These are phyloP conservation scores for Aquila chrysaetos DNA, from an alignment of 2,797 vertebrate species.

Conservation along the genomic window DNA sequence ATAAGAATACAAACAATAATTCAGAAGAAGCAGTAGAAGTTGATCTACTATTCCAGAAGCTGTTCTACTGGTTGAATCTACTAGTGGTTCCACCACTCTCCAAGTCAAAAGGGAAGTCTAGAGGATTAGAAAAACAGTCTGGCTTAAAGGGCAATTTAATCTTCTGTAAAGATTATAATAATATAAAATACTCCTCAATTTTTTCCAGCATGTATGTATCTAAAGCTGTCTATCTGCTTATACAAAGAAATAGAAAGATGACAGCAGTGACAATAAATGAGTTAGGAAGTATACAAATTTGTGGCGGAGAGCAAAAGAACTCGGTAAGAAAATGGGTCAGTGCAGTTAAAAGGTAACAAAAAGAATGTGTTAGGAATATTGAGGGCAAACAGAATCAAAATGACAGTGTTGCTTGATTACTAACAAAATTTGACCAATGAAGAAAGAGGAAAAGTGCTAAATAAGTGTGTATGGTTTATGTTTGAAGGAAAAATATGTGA, in stretches of 20 bases:
- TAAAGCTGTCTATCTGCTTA: not conserved
- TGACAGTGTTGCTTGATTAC: not conserved
- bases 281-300: not conserved
- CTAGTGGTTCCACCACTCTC: not conserved
- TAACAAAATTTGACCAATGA: not conserved
- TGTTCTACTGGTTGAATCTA: not conserved
- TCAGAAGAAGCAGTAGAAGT: not conserved
- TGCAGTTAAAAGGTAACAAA: not conserved
- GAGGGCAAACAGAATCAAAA: not conserved
- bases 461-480: not conserved
- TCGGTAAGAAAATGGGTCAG: not conserved
- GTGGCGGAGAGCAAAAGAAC: not conserved
- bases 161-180: not conserved
- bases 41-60: not conserved
- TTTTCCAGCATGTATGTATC: not conserved
- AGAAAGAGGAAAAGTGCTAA: not conserved
- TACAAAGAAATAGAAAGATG: not conserved
- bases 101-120: not conserved
- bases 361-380: not conserved
- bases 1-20: conserved; percentile 3
- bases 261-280: not conserved
- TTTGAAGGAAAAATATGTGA: not conserved
- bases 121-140: not conserved
- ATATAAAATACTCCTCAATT: not conserved
- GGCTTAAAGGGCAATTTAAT: not conserved